Conservation (phyloP, 2,113 vertebrate genomes). For the Callionymus lyra region DNA sequence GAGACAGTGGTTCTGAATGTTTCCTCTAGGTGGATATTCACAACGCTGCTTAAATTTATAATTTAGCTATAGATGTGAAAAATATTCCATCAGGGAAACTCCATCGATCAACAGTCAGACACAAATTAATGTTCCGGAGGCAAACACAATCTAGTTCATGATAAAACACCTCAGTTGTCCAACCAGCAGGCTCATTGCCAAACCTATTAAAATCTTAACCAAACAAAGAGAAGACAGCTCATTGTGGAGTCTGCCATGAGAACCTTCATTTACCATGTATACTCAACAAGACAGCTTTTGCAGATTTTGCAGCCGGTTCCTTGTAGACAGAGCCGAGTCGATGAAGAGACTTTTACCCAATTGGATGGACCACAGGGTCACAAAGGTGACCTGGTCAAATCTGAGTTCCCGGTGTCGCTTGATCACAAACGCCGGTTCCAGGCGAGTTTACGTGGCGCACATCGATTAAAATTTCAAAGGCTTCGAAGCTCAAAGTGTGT, state of each 20-base stretch:
- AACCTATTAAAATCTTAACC: slow-evolving; percentile 47
- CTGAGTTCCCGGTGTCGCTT: background rate
- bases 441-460: too few species aligned
- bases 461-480: too few species aligned
- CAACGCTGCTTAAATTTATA: too few species aligned
- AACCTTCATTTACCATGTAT: slow-evolving; percentile 40
- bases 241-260: slow-evolving; percentile 39
- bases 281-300: slow-evolving; percentile 27
- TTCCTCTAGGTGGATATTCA: too few species aligned
- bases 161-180: slow-evolving; percentile 31
- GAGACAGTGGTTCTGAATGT: too few species aligned
- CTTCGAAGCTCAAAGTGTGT: background rate
- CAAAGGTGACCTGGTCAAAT: slow-evolving; percentile 26
- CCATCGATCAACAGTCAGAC: too few species aligned
- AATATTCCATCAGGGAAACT: too few species aligned
- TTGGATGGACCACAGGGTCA: slow-evolving; percentile 31
- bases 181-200: slow-evolving; percentile 41
- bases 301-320: slow-evolving; percentile 26
- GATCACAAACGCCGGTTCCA: too few species aligned
- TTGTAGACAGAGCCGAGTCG: slow-evolving; percentile 18
- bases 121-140: background rate
- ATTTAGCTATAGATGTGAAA: slow-evolving; percentile 3
- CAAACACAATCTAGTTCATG: slow-evolving; percentile 16
- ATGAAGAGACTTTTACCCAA: slow-evolving; percentile 22
- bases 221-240: slow-evolving; percentile 40